phyloP scores from a whole-genome alignment of 2,797 vertebrate species.

The Gymnoscopelus microlampas region DNA sequence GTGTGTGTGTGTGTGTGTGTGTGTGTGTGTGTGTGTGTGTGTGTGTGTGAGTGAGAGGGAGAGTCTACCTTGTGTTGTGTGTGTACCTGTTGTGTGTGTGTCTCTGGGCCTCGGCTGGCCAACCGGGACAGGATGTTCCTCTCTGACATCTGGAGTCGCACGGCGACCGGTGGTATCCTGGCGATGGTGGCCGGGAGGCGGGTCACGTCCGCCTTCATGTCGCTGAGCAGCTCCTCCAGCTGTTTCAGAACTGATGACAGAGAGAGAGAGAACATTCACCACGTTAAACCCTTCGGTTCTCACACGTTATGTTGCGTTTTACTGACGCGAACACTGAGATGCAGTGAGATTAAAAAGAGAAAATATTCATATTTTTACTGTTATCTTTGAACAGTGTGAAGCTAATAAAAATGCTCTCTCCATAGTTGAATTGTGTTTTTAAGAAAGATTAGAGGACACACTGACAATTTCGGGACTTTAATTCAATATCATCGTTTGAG shows the following conservation, averaged over 20 bases:
- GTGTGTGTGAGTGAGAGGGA: neutral
- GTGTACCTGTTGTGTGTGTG: slow-evolving; percentile 86
- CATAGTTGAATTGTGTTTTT: no score
- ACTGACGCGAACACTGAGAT: no score
- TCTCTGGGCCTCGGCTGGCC: slow-evolving; percentile 93
- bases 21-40: slow-evolving; percentile 23
- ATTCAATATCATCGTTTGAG: no score
- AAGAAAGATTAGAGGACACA: no score
- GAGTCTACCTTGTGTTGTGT: neutral
- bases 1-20: slow-evolving; percentile 79
- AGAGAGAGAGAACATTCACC: neutral
- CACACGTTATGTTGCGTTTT: no score
- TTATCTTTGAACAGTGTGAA: no score
- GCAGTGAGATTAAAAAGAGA: no score
- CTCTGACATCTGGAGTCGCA: slow-evolving; percentile 97
- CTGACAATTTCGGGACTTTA: no score
- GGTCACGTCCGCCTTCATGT: slow-evolving; percentile 99
- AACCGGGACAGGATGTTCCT: slow-evolving; percentile 96
- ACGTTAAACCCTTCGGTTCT: no score
- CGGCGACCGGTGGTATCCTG: slow-evolving; percentile 95
- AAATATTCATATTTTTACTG: no score
- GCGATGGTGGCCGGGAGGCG: slow-evolving; percentile 96
- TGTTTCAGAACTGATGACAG: slow-evolving; percentile 92
- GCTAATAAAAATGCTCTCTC: no score
- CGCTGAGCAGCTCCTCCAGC: slow-evolving; percentile 95